Conservation (phyloP, 2,888 invertebrate genomes). For the Cistogaster globosa region DNA sequence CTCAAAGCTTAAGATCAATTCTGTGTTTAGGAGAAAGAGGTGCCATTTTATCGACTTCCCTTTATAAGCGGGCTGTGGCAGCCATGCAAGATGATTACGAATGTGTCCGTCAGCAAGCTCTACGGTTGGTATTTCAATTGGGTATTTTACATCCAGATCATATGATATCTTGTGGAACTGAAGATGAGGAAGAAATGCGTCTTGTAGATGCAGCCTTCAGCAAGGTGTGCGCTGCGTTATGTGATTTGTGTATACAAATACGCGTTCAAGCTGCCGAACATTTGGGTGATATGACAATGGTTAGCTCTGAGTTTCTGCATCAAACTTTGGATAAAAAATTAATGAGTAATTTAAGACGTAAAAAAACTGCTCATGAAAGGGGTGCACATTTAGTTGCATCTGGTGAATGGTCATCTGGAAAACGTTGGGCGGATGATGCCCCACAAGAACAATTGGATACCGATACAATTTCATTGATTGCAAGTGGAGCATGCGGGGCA, state of each 20-base stretch:
- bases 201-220: conserved; percentile 98
- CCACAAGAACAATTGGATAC: conserved; percentile 90
- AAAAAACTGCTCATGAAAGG: conserved; percentile 92
- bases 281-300: conserved; percentile 93
- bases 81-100: conserved; percentile 96
- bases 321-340: conserved; percentile 99
- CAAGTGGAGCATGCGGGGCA: conserved; percentile 98
- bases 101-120: conserved; percentile 93
- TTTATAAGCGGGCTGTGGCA: conserved; percentile 87
- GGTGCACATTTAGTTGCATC: conserved; percentile 91
- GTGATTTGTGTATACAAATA: conserved; percentile 95
- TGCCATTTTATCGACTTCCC: conserved; percentile 88
- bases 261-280: conserved; percentile 92
- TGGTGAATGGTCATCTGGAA: conserved; percentile 96
- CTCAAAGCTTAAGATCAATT: conserved; percentile 93
- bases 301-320: conserved; percentile 94
- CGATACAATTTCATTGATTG: conserved; percentile 90
- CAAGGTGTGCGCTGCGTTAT: conserved; percentile 95
- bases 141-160: conserved; percentile 93
- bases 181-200: conserved; percentile 92
- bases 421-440: conserved; percentile 93
- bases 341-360: conserved; percentile 96
- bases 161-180: conserved; percentile 86
- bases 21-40: conserved; percentile 92
- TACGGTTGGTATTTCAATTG: conserved; percentile 93